These are phyloP conservation scores for Pseudococcus jackbeardsleyi DNA, from an alignment of 2,888 invertebrate species.

Conservation along the genomic window DNA sequence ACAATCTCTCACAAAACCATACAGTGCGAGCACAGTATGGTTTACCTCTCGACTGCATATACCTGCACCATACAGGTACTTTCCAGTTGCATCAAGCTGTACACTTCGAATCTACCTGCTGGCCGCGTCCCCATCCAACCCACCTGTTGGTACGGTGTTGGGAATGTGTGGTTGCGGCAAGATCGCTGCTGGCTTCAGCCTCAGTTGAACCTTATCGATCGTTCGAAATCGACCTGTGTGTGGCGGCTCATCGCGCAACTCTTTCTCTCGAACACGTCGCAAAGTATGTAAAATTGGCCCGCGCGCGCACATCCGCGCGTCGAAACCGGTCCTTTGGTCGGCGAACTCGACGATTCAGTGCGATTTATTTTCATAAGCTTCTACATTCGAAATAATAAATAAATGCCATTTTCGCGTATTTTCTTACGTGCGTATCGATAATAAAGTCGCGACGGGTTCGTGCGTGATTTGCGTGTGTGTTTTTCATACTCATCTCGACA, in stretches of 20 bases:
- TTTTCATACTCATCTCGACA: not conserved
- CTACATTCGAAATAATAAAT: not conserved
- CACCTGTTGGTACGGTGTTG: not conserved
- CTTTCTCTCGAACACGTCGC: not conserved
- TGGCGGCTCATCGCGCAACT: not conserved
- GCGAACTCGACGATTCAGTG: not conserved
- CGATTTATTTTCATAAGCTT: not conserved
- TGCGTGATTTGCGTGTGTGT: not conserved
- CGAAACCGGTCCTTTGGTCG: not conserved
- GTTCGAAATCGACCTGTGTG: slow-evolving; percentile 36
- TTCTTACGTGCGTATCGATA: not conserved
- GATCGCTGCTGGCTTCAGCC: not conserved
- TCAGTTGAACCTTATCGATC: slow-evolving; percentile 57
- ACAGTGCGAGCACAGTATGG: too few relatives aligned
- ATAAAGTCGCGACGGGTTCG: not conserved
- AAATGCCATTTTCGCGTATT: not conserved
- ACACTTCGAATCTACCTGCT: not conserved
- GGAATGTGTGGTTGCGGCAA: not conserved
- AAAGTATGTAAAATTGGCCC: not conserved
- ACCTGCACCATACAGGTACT: not conserved
- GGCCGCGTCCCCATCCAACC: not conserved
- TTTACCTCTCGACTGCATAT: not conserved
- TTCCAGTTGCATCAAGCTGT: slow-evolving; percentile 31
- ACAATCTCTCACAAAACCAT: too few relatives aligned
- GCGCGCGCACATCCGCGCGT: slow-evolving; percentile 14